Base-by-base conservation (phyloP, 2,113 vertebrate genomes). In the Pelecanoides urinatrix region DNA sequence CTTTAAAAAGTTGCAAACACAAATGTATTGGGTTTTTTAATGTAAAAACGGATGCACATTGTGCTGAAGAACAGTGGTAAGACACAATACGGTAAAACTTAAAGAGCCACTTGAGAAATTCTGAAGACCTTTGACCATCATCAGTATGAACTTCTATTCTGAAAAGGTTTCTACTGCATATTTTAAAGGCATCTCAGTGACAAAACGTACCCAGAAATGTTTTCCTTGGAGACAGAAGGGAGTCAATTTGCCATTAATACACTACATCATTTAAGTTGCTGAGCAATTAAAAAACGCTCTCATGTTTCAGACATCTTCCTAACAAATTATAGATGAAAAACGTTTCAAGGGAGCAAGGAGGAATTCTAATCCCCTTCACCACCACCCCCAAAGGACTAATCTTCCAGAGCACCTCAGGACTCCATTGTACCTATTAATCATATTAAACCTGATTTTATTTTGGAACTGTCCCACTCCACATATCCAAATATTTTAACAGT, bases 311-410 rank as follows among this genome's bases (percentile, higher is more conserved):
- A 21, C 11, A 15, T 5, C 16, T 63, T 25, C 70, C 36, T 8
- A 58, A 61, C 7, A 89, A 42, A 76, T 18, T 16, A 22, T 0
- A 49, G 44, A 15, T 29, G 45, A 70, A 66, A 81, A 71, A 42
- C 2, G 11, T 47, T 47, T 58, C 34, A 32, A 47, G 30, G 59
- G 59, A 52, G 25, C 30, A 47, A 0, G 0, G 17, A 55, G 16
- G 27, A 67, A 61, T 25, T 34, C 65, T 12, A 25, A 58, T 8
- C 18, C 58, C 50, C 20, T 66, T 27, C 75, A 55, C 13, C 47
- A 30, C 7, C n/a, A 6, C 10, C 32, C 22, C 11, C 50, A 32
- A 12, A 59, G 44, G 0, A 2, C 3, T 42, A 6, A 44, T 9
- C 26, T 82, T 7, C 47, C 66, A 29, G 17, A 76, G 62, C 52